Evolutionary conservation across 2,113 vertebrate species (phyloP), one percentile per base, ranked within the genome.

Genomic region (Echinops telfairi): DNA sequence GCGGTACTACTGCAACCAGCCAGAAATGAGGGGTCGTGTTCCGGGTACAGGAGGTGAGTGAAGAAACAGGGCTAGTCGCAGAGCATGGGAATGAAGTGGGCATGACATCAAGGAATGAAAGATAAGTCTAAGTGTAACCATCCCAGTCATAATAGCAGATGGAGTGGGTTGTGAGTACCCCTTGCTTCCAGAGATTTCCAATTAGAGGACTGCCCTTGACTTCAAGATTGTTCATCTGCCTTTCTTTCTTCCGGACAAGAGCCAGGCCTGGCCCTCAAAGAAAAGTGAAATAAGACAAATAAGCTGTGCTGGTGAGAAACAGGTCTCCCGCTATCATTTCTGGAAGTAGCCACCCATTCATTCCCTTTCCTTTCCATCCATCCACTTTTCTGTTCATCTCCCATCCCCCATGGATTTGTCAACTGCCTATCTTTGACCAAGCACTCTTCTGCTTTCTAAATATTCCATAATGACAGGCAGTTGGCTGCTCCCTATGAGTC

Each of bases 401-500:
- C 33, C 66, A 33, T 68, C 84, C 84, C 86, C 68, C 11, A 29
- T 23, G 47, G 17, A 64, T 40, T 68, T 86, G 73, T 38, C 22
- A 6, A 66, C 38, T 82, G 33, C 60, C 58, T 57, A 70, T 17
- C 22, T 70, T 20, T 23, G 16, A 27, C 27, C 33, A 90, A 83
- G 27, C 6, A 23, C 66, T 70, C 38, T 83, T 89, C 83, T 94
- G 36, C 47, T 96, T 95, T 95, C 87, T 88, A 95, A 94, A 91
- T 91, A 94, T 83, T 88, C 36, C 43, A 77, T 66, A 91, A 83
- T 57, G 53, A 71, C 27, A 95, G 75, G 85, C 57, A 80, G 38
- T 66, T 88, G 40, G 20, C 91, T 38, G 64, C 27, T 62, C 76
- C 31, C 64, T 88, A 0, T 43, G 36, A 96, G 83, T 81, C 88